These are phyloP conservation scores for Sphyrna mokarran DNA, from an alignment of 2,113 vertebrate genomes.

Conservation along the genomic window DNA sequence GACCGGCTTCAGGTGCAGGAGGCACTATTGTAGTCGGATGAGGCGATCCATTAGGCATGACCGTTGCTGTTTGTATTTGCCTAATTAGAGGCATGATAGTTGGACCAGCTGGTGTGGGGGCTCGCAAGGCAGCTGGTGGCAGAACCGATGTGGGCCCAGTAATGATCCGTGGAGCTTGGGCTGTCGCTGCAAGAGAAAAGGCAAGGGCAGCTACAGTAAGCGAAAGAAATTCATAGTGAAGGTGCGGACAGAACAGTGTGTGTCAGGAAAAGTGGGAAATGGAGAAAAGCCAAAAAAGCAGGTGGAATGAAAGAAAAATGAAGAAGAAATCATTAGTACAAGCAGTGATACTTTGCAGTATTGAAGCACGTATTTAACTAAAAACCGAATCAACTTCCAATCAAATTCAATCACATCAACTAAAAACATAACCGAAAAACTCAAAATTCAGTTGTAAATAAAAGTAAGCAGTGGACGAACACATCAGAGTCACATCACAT, in stretches of 20 bases:
- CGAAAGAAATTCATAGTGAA: constrained; percentile 63
- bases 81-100: constrained; percentile 98
- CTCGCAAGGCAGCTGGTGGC: constrained; percentile 75
- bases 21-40: constrained; percentile 83
- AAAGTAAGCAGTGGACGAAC: background rate
- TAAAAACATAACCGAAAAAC: background rate
- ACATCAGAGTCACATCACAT: background rate
- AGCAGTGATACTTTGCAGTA: constrained; percentile 54
- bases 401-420: background rate
- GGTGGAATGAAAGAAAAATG: constrained; percentile 63
- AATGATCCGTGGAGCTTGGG: constrained; percentile 89
- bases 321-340: constrained; percentile 69
- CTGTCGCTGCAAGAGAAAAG: constrained; percentile 89
- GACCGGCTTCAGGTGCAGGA: constrained; percentile 83
- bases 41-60: constrained; percentile 85
- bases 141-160: constrained; percentile 88
- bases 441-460: background rate
- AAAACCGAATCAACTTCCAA: background rate
- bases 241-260: constrained; percentile 57
- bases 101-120: constrained; percentile 78
- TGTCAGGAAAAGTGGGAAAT: constrained; percentile 44
- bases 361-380: background rate
- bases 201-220: constrained; percentile 84
- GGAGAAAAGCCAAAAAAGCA: constrained; percentile 37
- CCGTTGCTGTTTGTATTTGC: constrained; percentile 89